Percentiles rank a stretch among this genome's conserved stretches.
Evolutionary conservation across 2,888 invertebrate species (phyloP).

Genomic region (Sarcophaga carnaria): DNA sequence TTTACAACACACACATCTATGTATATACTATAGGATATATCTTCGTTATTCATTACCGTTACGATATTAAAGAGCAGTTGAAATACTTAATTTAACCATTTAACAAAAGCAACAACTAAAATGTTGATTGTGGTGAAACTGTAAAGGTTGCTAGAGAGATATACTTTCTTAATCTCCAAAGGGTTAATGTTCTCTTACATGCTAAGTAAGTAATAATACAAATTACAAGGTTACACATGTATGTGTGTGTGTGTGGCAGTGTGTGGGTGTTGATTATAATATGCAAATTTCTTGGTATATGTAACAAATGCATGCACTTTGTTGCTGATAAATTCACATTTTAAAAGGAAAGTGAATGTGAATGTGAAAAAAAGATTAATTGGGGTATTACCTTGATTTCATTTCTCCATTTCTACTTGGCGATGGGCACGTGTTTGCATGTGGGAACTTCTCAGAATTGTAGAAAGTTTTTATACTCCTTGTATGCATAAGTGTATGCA

Average conservation of each 20-base stretch:
- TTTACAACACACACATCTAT: slow-evolving; percentile 16
- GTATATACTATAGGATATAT: not conserved
- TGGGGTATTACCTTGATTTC: not conserved
- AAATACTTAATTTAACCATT: slow-evolving; percentile 34
- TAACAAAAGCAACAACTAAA: not conserved
- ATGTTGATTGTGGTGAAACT: too few relatives aligned
- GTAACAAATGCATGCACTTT: not conserved
- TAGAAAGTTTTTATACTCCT: slow-evolving; percentile 1
- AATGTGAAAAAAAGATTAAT: slow-evolving; percentile 35
- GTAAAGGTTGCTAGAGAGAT: not conserved
- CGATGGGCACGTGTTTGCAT: slow-evolving; percentile 7
- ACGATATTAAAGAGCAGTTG: slow-evolving; percentile 30
- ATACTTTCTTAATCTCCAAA: slow-evolving; percentile 8
- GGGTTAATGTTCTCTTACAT: slow-evolving; percentile 29
- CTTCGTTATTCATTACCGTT: slow-evolving; percentile 21
- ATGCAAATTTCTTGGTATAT: not conserved
- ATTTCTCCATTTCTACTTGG: not conserved
- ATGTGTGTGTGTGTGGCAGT: not conserved
- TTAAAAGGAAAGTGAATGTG: slow-evolving; percentile 45
- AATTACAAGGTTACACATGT: slow-evolving; percentile 27
- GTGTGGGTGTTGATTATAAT: not conserved
- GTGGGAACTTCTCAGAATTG: slow-evolving; percentile 24
- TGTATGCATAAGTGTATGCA: too few relatives aligned
- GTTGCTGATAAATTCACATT: not conserved
- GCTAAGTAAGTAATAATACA: slow-evolving; percentile 23